Evolutionary conservation across 2,797 vertebrate species (phyloP).

Genomic region (Lepus oiostolus): DNA sequence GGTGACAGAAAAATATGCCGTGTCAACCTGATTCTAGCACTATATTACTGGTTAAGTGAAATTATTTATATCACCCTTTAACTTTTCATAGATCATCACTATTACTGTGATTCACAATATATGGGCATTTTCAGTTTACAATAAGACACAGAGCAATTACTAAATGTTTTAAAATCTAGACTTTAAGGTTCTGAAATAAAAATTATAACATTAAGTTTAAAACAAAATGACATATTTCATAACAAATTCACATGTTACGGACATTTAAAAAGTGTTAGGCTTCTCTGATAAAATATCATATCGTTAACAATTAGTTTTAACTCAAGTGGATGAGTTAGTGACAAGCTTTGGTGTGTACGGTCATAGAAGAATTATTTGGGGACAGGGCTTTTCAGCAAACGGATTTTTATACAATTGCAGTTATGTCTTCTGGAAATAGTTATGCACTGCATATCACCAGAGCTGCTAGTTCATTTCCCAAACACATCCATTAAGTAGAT

Average conservation of each 20-base stretch:
- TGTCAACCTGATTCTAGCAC: constrained; percentile 49
- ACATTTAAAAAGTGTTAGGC: constrained; percentile 42
- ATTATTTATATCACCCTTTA: constrained; percentile 65
- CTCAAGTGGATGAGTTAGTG: constrained; percentile 26
- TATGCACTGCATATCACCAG: neutral
- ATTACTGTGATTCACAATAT: constrained; percentile 48
- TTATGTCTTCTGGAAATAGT: constrained; percentile 47
- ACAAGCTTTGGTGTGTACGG: constrained; percentile 2
- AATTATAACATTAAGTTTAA: constrained; percentile 61
- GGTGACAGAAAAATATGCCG: constrained; percentile 16
- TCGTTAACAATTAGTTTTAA: constrained; percentile 62
- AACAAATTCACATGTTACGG: constrained; percentile 48
- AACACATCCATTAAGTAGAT: neutral
- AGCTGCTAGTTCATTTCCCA: constrained; percentile 46
- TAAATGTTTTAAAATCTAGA: constrained; percentile 56
- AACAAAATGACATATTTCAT: constrained; percentile 60
- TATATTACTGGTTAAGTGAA: constrained; percentile 34
- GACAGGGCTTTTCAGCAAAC: neutral
- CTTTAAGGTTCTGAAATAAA: constrained; percentile 48
- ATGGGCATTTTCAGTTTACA: constrained; percentile 56
- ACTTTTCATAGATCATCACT: constrained; percentile 64
- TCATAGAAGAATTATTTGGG: constrained; percentile 14
- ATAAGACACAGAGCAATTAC: neutral
- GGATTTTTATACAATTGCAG: constrained; percentile 38
- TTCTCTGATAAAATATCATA: constrained; percentile 55